Evolutionary conservation across 1,140 invertebrate species (phyloP), one percentile per base, ranked within the genome.

Genomic region (Drosophila pectinifera): DNA sequence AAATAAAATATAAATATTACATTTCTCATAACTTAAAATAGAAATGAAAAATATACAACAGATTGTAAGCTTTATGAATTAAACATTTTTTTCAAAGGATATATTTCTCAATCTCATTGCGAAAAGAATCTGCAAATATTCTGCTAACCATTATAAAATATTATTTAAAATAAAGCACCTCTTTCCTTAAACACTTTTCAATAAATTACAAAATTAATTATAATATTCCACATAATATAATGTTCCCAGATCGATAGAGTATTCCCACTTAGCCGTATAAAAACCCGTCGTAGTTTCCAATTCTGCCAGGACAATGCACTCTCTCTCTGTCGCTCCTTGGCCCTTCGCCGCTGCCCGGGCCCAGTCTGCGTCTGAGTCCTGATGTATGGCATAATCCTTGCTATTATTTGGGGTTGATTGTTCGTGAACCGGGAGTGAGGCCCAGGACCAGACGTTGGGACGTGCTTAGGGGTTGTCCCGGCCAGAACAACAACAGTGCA

Each of bases 401-500:
- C 76, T 78, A 73, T 84, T 88, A 84, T 89, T 88, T 67, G 84
- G 83, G 83, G 83, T 88, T 88, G 83, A 88, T 88, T 88, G 83
- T 69, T 80, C 76, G 68, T 84, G 76, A 88, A 53, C 62, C 31
- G 83, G 65, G 65, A 68, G 68, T 67, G 74, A 81, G 62, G 1
- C 13, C 43, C 49, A 13, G 49, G 49, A 51, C 49, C 43, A 51
- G 64, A 68, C 64, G 64, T 26, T 70, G 41, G 38, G 22, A 34
- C 31, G 22, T 57, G 45, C 43, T 68, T 72, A 88, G 79, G 84
- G 82, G 82, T 85, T 88, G 82, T 62, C 54, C 54, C 22, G 62
- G 73, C 74, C 73, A 83, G 61, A 88, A 91, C 81, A 91, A 91
- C 84, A 91, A 90, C 89, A 89, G 68, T 91, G 85, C 89, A 91